A percentile compares a stretch with the other conserved stretches of the same genome.
These are phyloP conservation scores for Vollenhovia emeryi DNA, from an alignment of 1,140 invertebrate genomes.

Conservation along the genomic window DNA sequence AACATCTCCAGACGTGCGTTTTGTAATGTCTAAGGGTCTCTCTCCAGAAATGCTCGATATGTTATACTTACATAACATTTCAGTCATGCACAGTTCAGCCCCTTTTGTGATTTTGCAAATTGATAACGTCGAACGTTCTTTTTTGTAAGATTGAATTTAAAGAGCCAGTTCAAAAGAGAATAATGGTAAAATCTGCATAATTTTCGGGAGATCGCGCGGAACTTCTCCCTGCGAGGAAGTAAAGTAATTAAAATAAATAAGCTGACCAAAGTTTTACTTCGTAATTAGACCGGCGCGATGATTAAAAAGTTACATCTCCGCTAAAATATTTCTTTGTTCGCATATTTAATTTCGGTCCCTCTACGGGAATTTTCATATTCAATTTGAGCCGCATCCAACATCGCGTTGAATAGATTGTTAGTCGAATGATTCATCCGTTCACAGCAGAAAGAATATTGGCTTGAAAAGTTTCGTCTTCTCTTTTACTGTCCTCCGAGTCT, in stretches of 20 bases:
- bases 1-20: background rate
- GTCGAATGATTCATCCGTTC: background rate
- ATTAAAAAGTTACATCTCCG: conserved; percentile 22
- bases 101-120: background rate
- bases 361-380: background rate
- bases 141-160: background rate
- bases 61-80: no score
- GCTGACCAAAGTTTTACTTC: background rate
- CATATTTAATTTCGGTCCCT: conserved; percentile 6
- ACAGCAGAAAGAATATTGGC: background rate
- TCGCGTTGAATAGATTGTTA: background rate
- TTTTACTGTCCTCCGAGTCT: background rate
- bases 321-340: background rate
- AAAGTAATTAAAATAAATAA: conserved; percentile 27
- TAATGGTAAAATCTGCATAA: background rate
- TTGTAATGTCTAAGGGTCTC: background rate
- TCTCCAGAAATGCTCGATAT: background rate
- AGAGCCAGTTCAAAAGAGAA: background rate
- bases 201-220: background rate
- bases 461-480: background rate
- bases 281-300: conserved; percentile 15
- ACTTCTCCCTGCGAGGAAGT: conserved; percentile 1
- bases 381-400: background rate
- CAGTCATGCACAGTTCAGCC: background rate
- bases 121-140: background rate